Base-by-base conservation (phyloP, 2,888 invertebrate species). In the Gastracanthus pulcherrimus region DNA sequence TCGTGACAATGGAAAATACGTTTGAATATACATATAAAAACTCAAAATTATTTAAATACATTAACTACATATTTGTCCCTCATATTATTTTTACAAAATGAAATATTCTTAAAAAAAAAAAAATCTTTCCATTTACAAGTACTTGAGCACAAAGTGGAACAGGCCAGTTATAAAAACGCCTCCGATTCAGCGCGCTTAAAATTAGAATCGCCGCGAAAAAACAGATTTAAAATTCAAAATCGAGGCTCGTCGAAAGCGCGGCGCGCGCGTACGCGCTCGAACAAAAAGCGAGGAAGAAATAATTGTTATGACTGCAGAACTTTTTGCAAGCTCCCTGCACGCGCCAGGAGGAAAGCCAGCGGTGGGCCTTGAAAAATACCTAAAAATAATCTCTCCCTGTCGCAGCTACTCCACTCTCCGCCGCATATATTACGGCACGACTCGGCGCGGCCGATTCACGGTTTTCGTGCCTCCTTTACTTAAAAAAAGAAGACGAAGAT, bases 351-450 rank as follows among this genome's bases (percentile, higher is more conserved):
- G n/a, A n/a, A 55, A 72, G 41, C 38, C 67, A n/a, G 31, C 58
- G n/a, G 51, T 36, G 11, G 48, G 38, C 60, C 69, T 75, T 67
- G 48, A 67, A 45, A 51, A 36, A 19, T 3, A 23, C 11, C 51
- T 80, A 80, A 79, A 75, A 75, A 80, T 80, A 80, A 69, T 26
- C 11, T 19, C n/a, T 38, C 16, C 38, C 29, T 9, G 23, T 38
- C 11, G 16, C 7, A 13, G 36, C n/a, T n/a, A n/a, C n/a, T n/a
- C n/a, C n/a, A n/a, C n/a, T n/a, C n/a, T n/a, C n/a, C n/a, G n/a
- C n/a, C 26, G 29, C 5, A 41, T 11, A 16, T 58, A 13, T 36
- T 58, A 26, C 34, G 11, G 16, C 16, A 2, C 9, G 11, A 7
- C 11, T 36, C 34, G 11, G 16, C 16, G 3, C 9, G 11, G 16